Percentiles rank a stretch among this genome's conserved stretches.
These are phyloP conservation scores for Grapholita molesta DNA, from an alignment of 1,140 invertebrate species.

Conservation along the genomic window DNA sequence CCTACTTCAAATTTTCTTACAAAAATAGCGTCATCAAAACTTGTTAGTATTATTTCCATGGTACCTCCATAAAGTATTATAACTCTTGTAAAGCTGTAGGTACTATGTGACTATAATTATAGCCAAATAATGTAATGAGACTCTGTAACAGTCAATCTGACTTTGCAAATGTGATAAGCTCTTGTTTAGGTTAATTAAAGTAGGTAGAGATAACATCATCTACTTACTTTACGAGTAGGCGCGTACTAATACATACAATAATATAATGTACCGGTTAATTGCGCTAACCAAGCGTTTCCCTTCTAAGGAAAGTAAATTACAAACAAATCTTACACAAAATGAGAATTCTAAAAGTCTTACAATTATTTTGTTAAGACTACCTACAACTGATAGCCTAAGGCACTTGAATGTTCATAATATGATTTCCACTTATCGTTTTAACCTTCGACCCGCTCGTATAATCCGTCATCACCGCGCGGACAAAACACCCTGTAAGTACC, in stretches of 20 bases:
- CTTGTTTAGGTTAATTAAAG: not conserved
- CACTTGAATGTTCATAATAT: constrained; percentile 15
- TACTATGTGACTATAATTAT: not conserved
- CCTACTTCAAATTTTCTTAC: not conserved
- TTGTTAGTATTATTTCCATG: not conserved
- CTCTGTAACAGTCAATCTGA: not conserved
- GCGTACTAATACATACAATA: not conserved
- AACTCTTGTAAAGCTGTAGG: not conserved
- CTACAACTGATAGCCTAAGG: constrained; percentile 14
- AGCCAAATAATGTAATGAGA: not conserved
- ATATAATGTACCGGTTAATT: constrained; percentile 6
- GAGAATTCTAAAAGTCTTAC: constrained; percentile 14
- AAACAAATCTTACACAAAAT: constrained; percentile 13
- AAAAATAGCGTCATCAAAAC: not conserved
- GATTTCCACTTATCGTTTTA: constrained; percentile 10
- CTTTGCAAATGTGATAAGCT: not conserved
- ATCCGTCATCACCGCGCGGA: constrained; percentile 1
- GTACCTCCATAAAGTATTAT: not conserved
- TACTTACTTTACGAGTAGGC: not conserved
- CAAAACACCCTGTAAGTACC: constrained; percentile 17
- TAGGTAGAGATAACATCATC: not conserved
- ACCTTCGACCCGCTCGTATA: constrained; percentile 5
- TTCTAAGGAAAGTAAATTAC: constrained; percentile 2
- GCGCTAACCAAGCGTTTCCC: constrained; percentile 14
- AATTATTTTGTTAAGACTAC: constrained; percentile 15